Percentiles rank a stretch among this genome's conserved stretches.
Conservation (phyloP, 2,797 vertebrate species). For the Xenopus petersii region DNA sequence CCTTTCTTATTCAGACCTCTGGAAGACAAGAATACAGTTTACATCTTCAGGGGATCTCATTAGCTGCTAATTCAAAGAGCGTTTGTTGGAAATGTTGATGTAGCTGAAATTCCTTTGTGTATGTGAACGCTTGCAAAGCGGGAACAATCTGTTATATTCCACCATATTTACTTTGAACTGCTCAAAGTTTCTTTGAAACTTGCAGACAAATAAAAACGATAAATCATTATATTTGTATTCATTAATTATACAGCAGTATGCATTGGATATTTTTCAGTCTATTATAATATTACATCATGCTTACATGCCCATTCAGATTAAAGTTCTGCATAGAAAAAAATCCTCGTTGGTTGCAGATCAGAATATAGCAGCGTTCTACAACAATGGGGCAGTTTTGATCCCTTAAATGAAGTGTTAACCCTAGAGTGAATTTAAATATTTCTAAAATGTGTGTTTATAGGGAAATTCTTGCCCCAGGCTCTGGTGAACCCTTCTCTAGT, state of each 20-base stretch:
- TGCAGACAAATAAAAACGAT: constrained; percentile 24
- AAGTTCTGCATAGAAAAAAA: too few species aligned
- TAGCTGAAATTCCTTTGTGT: constrained; percentile 30
- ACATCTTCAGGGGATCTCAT: constrained; percentile 31
- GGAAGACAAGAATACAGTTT: constrained; percentile 33
- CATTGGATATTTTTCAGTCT: too few species aligned
- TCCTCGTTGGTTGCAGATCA: too few species aligned
- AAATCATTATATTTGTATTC: constrained; percentile 11
- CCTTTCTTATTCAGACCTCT: constrained; percentile 17
- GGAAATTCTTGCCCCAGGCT: too few species aligned
- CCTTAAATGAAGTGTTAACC: too few species aligned
- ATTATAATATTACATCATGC: too few species aligned
- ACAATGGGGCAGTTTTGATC: too few species aligned
- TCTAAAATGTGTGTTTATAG: too few species aligned
- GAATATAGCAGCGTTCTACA: too few species aligned
- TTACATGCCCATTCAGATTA: too few species aligned
- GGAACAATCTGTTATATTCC: constrained; percentile 38
- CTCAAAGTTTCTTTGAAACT: constrained; percentile 31
- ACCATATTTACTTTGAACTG: constrained; percentile 30
- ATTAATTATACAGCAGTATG: not conserved
- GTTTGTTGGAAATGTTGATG: constrained; percentile 25
- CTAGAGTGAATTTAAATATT: too few species aligned
- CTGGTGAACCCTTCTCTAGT: too few species aligned
- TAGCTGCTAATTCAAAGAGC: constrained; percentile 41
- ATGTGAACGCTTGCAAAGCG: constrained; percentile 20